Evolutionary conservation across 2,797 vertebrate genomes (phyloP).

Genomic region (Todus mexicanus): DNA sequence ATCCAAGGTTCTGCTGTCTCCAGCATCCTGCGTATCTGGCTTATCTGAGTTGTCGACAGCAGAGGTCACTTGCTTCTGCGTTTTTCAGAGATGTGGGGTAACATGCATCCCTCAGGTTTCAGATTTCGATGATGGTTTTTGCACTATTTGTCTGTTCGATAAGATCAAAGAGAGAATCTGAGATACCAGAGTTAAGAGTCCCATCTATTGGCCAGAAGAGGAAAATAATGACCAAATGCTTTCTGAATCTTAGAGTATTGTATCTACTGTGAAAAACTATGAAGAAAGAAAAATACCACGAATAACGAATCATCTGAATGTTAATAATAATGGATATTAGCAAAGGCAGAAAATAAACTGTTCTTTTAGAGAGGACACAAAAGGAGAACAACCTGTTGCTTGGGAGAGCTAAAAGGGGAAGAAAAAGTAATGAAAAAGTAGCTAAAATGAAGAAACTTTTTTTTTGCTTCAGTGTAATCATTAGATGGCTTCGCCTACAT

Average conservation of each 20-base stretch:
- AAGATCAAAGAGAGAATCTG: background rate
- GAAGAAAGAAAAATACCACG: background rate
- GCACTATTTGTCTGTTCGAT: background rate
- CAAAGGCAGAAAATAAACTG: background rate
- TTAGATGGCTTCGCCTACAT: background rate
- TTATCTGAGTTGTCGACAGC: background rate
- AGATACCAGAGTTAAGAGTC: slow-evolving; percentile 13
- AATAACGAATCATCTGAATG: background rate
- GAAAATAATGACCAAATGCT: background rate
- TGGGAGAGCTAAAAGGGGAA: background rate
- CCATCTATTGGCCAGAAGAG: slow-evolving; percentile 34
- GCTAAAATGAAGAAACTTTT: background rate
- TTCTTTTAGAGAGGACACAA: background rate
- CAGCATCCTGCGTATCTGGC: background rate
- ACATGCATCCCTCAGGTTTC: background rate
- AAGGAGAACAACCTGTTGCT: background rate
- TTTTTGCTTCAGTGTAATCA: background rate
- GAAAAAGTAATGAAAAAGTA: background rate
- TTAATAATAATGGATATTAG: background rate
- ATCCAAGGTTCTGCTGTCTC: background rate
- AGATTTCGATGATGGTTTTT: background rate
- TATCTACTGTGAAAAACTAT: background rate
- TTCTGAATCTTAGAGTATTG: background rate
- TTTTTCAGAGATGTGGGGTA: background rate
- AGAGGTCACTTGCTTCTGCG: background rate